These are phyloP conservation scores for Apomyelois bistriatella DNA, from an alignment of 2,888 invertebrate species.

Conservation along the genomic window DNA sequence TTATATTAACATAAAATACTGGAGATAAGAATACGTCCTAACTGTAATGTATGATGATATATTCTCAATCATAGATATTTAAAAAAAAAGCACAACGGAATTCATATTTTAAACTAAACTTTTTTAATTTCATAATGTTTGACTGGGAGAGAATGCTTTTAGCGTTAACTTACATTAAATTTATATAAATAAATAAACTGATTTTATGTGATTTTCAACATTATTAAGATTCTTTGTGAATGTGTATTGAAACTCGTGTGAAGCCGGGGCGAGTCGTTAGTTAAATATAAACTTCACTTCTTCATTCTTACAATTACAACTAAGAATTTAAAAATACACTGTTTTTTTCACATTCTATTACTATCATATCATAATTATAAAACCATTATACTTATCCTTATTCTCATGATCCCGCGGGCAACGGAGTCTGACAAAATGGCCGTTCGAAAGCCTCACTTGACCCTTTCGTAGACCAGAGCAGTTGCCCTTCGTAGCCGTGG, in stretches of 20 bases:
- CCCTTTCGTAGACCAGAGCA: constrained; percentile 30
- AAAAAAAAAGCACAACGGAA: too few relatives aligned
- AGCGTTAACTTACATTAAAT: too few relatives aligned
- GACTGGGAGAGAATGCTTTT: too few relatives aligned
- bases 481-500: constrained; percentile 39
- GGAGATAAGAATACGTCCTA: not conserved
- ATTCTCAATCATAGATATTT: too few relatives aligned
- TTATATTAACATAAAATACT: constrained; percentile 5
- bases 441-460: constrained; percentile 35
- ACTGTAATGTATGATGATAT: not conserved
- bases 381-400: constrained; percentile 38
- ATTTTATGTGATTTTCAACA: too few relatives aligned
- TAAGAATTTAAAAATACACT: constrained; percentile 8
- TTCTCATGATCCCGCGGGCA: constrained; percentile 37
- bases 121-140: too few relatives aligned
- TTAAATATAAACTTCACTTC: not conserved
- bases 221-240: too few relatives aligned
- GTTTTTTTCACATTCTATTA: constrained; percentile 17
- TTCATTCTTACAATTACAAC: not conserved
- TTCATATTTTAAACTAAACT: too few relatives aligned
- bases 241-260: too few relatives aligned
- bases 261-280: too few relatives aligned
- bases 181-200: too few relatives aligned
- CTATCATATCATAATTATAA: constrained; percentile 38
- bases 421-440: constrained; percentile 56